Conservation (phyloP, 2,888 invertebrate species). For the Trissoscelio sp. region DNA sequence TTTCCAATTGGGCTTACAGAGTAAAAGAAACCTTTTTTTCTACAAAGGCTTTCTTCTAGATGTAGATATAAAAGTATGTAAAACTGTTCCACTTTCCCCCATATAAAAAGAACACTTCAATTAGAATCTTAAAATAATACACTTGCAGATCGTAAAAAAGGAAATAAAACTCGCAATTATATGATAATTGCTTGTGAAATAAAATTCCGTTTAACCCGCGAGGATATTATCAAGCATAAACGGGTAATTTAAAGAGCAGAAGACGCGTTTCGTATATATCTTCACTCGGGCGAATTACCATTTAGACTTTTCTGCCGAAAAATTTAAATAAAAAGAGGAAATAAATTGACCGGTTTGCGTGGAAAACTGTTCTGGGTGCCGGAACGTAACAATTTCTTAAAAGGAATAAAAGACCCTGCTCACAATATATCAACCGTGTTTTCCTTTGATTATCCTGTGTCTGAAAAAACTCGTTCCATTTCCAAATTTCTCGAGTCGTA, state of each 20-base stretch:
- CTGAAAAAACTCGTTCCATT: not conserved
- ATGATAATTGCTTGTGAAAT: not conserved
- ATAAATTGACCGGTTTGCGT: no score
- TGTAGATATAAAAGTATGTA: no score
- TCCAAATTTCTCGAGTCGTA: slow-evolving; percentile 11
- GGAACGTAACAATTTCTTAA: not conserved
- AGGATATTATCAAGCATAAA: not conserved
- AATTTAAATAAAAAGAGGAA: no score
- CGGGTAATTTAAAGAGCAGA: not conserved
- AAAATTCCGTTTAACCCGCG: not conserved
- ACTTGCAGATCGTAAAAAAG: no score
- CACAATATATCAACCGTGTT: not conserved
- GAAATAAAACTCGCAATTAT: not conserved
- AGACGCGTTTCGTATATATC: slow-evolving; percentile 11
- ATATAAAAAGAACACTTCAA: no score
- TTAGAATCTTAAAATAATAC: no score
- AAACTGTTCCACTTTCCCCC: no score
- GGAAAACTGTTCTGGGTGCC: no score
- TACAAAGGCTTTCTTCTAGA: no score
- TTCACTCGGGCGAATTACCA: slow-evolving; percentile 3
- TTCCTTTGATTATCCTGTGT: not conserved
- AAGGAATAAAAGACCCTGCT: not conserved
- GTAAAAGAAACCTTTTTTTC: no score
- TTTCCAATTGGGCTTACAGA: no score
- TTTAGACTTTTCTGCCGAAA: not conserved